Evolutionary conservation across 2,113 vertebrate genomes (phyloP), one percentile per base, ranked within the genome.

Genomic region (Ictalurus punctatus): DNA sequence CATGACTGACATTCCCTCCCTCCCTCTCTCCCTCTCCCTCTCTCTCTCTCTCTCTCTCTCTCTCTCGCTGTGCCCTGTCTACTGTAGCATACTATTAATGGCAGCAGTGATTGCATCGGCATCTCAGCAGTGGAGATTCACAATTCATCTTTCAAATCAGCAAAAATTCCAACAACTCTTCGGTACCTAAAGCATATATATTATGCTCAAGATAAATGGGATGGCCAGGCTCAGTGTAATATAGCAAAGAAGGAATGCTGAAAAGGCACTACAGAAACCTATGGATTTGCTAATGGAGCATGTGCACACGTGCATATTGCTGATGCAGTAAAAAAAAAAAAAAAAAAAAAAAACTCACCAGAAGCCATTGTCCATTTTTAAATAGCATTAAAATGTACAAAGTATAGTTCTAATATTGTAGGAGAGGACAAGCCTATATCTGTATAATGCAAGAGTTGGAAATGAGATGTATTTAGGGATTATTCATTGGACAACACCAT

Each of bases 391-490:
- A 80, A 79, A 54, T 10, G 13, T n/a, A 54, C 52, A 52, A 79
- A 79, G 76, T 16, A 6, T 48, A 52, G 25, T 54, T 79, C 25
- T 14, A n/a, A 48, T 27, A 56, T 10, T 81, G 16, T 10, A 17
- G 19, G 6, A 30, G 78, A 56, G n/a, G 27, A 34, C 52, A 17
- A 9, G n/a, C 6, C 7, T 21, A 3, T 81, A 56, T 54, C 14
- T 4, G 27, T 27, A 52, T 78, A 78, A 25, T 12, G 6, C 7
- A 74, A 90, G 91, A 91, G 91, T 93, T 89, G 91, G 90, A 93
- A 95, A 93, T 86, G 63, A 89, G 90, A 78, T 63, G 90, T 91
- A 92, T 92, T 86, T 91, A 93, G 94, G 87, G 90, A 95, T 95
- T 94, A 94, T 94, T 94, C 92, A 94, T 92, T 44, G 87, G 56